Evolutionary conservation across 1,140 invertebrate species (phyloP), one percentile per base, ranked within the genome.

Genomic region (Micrasema minimum): DNA sequence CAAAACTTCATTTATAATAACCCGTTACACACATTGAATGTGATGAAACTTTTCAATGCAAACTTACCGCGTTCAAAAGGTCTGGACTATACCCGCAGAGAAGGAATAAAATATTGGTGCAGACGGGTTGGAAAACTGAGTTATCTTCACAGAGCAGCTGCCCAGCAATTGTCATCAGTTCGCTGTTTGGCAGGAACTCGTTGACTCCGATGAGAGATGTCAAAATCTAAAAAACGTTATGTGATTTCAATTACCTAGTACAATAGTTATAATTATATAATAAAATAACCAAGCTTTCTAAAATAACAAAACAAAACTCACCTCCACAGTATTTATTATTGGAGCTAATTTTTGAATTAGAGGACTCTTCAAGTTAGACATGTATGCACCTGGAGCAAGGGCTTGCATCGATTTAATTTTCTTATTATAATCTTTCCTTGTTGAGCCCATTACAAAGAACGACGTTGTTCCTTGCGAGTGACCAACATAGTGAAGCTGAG

Each of bases 381-480:
- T 80, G 76, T 78, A 86, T 41, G 83, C 85, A 35, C 90, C 85
- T 16, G 90, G 90, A 22, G 87, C 90, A 57, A 92, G 79, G 53
- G 87, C 88, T 61, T 89, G 79, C 35, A 84, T 83, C 12, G 86
- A 71, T 10, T 78, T 78, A 26, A 90, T 81, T 79, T 88, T 90
- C 1, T 80, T 71, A 72, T 90, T 90, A 75, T 90, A 90, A 62
- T 89, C 85, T 0, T 89, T 88, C 62, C 79, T 82, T 14, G 85
- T 77, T 38, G 87, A 87, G 72, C 84, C 77, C 82, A 89, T 85
- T 35, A 87, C 86, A 67, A 87, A 89, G 71, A 88, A 89, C 37
- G 85, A 80, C 11, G 89, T 88, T 0, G 89, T 89, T 35, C 92
- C 92, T 80, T 84, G 81, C 2, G 72, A 67, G 79, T 88, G 85